Base-by-base conservation (phyloP, 2,888 invertebrate genomes). In the Caenorhabditis angaria region DNA sequence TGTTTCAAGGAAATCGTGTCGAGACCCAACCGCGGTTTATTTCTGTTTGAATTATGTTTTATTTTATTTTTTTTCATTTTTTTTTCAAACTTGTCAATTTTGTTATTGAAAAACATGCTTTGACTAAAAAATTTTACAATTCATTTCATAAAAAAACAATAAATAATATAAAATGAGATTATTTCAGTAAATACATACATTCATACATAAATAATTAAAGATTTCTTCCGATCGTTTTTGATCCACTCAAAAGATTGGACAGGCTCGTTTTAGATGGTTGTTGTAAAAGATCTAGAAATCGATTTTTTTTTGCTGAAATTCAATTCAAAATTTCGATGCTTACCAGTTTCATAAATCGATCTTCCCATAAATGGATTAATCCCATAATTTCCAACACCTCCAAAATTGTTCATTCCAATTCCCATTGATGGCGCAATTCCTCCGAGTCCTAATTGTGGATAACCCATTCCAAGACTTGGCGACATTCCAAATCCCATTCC, bases 271-370 rank as follows among this genome's bases (percentile, higher is more conserved):
- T 41, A 18, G 41, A 12, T 41, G 41, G 41, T 41, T 41, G 41
- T 41, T 41, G 41, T 41, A 41, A 41, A 5, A 41, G 14, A 18
- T 41, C 41, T 41, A 18, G 3, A 41, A 41, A 41, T 41, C n/a
- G n/a, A 14, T 41, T 41, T 12, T 12, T 32, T 12, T 8, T 32
- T 12, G 32, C 32, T 32, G 32, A 32, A 32, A 32, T 32, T 8
- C 10, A 32, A 5, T 10, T 32, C 32, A 32, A 32, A 32, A 10
- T 8, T 48, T 4, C 18, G 5, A 51, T 24, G 3, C 14, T 24
- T 53, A 70, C 70, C 70, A 32, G 65, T 70, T 51, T 70, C 70
- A 50, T 70, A 70, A 20, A 70, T 70, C 1, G 70, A 70, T n/a
- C 70, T 54, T 5, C 65, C 70, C 18, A 66, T 66, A 29, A 70